Conservation (phyloP, 2,113 vertebrate species). For the Lophotis ruficrista region DNA sequence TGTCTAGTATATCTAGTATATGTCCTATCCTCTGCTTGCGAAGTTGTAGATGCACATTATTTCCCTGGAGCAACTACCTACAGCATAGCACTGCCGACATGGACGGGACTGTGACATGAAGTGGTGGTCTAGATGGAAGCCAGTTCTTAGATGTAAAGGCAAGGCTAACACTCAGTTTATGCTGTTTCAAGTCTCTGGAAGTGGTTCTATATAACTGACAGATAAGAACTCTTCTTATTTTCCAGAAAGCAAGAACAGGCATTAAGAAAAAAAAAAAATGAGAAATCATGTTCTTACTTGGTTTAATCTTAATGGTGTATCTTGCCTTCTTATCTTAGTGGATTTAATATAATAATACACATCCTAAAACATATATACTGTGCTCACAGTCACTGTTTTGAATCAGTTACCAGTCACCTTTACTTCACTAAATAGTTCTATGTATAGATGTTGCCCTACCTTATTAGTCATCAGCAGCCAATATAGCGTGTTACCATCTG, state of each 20-base stretch:
- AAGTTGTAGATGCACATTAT: neutral
- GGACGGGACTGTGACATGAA: neutral
- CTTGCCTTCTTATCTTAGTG: neutral
- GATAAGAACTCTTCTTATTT: neutral
- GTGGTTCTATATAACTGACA: neutral
- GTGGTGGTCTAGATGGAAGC: neutral
- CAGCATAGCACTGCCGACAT: neutral
- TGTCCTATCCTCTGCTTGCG: neutral
- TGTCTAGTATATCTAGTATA: too few relatives aligned
- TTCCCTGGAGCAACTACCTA: neutral
- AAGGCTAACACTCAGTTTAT: neutral
- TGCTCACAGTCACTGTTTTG: neutral
- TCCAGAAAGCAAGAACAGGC: neutral
- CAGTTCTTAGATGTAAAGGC: neutral
- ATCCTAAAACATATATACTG: neutral
- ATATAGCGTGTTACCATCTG: neutral
- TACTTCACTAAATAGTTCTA: neutral
- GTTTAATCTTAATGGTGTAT: neutral
- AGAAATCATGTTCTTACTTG: neutral
- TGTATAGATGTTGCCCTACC: neutral
- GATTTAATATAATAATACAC: neutral
- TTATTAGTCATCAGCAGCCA: neutral
- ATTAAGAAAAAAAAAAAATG: neutral
- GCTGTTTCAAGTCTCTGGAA: neutral
- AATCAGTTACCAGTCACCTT: neutral